Evolutionary conservation across 1,140 invertebrate genomes (phyloP), one percentile per base, ranked within the genome.

Genomic region (Ericerus pela): DNA sequence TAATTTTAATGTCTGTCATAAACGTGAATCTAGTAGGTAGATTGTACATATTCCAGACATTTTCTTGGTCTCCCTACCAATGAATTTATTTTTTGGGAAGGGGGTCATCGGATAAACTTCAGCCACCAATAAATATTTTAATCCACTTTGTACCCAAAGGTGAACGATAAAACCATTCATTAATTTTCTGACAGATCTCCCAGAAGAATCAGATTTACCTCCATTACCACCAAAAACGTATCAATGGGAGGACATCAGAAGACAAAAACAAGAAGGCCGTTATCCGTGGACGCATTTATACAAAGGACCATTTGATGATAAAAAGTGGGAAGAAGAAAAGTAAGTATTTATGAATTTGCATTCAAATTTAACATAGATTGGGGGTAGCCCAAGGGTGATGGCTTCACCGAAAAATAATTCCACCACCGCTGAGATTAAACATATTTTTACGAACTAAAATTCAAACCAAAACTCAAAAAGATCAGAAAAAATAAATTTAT

Each of bases 241-340:
- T 58, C 61, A 63, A 29, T 72, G 70, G 70, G 70, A 72, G 60
- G 70, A 71, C 54, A 53, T 72, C 12, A 62, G 68, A 28, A 58
- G 69, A 37, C 58, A 65, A 51, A 63, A 65, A 56, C 38, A 57
- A 10, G 56, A 54, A 53, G 70, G 70, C 10, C 65, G 65, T 22
- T 72, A 72, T 53, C 70, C 70, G 5, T 72, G 70, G 70, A 71
- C 70, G 0, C 66, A 68, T 58, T 59, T 72, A 11, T 62, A 68
- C 57, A 70, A 70, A 38, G 59, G 59, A 1, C 60, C 62, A 1
- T 62, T 59, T 47, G 54, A 61, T 24, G 58, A 60, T 37, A 51
- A 57, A 20, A 56, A 38, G 1, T 61, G 54, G 57, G n/a, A 58
- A 16, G 38, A 59, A 54, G 26, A 12, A 14, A 47, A 24, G 41